Percentiles rank a stretch among this genome's conserved stretches.
Conservation (phyloP, 2,888 invertebrate species). For the Limenitis camilla region DNA sequence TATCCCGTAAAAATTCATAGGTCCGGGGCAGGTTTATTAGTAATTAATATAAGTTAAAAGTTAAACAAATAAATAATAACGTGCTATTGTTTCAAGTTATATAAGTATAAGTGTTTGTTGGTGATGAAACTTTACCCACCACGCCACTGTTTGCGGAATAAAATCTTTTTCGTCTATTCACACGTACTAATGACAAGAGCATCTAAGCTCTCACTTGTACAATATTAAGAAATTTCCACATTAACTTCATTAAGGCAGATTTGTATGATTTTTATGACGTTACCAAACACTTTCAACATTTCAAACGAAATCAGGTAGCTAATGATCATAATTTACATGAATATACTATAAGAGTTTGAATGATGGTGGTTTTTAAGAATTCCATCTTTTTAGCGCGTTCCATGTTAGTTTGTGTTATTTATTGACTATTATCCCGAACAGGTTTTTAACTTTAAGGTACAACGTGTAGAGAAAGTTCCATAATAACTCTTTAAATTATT, state of each 20-base stretch:
- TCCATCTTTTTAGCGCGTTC: conserved; percentile 40
- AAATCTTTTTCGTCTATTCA: too few relatives aligned
- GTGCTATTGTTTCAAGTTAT: too few relatives aligned
- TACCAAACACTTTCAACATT: conserved; percentile 20
- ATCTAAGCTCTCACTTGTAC: background rate
- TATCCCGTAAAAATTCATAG: too few relatives aligned
- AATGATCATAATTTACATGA: conserved; percentile 63
- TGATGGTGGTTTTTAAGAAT: conserved; percentile 48
- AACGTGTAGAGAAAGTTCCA: too few relatives aligned
- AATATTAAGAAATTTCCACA: background rate
- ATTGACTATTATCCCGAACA: conserved; percentile 39
- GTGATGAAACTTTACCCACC: too few relatives aligned
- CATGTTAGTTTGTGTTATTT: conserved; percentile 34
- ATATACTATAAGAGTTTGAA: conserved; percentile 57
- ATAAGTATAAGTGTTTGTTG: too few relatives aligned
- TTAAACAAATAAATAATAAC: too few relatives aligned
- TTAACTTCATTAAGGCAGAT: background rate
- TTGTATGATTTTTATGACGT: conserved; percentile 15
- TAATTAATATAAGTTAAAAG: too few relatives aligned
- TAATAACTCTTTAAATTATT: too few relatives aligned
- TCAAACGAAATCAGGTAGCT: conserved; percentile 50
- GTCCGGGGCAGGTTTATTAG: too few relatives aligned
- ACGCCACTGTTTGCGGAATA: too few relatives aligned
- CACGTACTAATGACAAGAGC: background rate
- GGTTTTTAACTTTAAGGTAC: too few relatives aligned